phyloP scores from a whole-genome alignment of 1,140 invertebrate species.

The Popillia japonica region DNA sequence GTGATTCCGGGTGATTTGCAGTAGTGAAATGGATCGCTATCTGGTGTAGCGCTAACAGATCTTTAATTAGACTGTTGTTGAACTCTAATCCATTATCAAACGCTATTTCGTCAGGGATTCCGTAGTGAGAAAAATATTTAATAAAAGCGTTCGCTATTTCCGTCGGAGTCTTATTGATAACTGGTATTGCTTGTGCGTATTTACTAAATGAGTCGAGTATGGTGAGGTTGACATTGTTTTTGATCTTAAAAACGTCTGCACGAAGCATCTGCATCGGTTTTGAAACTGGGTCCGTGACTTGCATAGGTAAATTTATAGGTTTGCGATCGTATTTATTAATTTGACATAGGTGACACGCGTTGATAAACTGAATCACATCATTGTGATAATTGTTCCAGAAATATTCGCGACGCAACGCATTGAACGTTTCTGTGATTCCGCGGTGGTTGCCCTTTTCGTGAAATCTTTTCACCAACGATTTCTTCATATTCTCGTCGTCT shows the following conservation, averaged over 20 bases:
- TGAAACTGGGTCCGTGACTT: background rate
- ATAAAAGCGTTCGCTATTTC: constrained; percentile 41
- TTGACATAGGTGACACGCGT: too few species aligned
- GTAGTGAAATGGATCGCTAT: constrained; percentile 57
- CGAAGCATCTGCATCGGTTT: constrained; percentile 47
- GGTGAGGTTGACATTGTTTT: constrained; percentile 43
- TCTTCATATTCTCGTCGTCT: too few species aligned
- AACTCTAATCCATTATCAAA: constrained; percentile 50
- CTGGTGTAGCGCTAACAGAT: constrained; percentile 51
- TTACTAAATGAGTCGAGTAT: constrained; percentile 45
- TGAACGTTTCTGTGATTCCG: too few species aligned
- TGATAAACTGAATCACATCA: too few species aligned
- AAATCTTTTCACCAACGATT: too few species aligned
- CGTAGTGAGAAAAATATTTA: constrained; percentile 45
- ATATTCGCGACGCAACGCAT: too few species aligned
- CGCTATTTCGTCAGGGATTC: constrained; percentile 44
- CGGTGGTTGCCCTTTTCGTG: too few species aligned
- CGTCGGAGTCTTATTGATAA: constrained; percentile 36
- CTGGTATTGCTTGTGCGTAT: constrained; percentile 43
- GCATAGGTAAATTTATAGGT: too few species aligned
- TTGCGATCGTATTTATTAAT: too few species aligned
- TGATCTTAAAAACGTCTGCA: constrained; percentile 43
- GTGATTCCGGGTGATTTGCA: constrained; percentile 55
- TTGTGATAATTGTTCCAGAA: too few species aligned
- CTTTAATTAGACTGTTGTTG: constrained; percentile 47